Conservation (phyloP, 2,888 invertebrate species). For the Oxyscelio sp. region DNA sequence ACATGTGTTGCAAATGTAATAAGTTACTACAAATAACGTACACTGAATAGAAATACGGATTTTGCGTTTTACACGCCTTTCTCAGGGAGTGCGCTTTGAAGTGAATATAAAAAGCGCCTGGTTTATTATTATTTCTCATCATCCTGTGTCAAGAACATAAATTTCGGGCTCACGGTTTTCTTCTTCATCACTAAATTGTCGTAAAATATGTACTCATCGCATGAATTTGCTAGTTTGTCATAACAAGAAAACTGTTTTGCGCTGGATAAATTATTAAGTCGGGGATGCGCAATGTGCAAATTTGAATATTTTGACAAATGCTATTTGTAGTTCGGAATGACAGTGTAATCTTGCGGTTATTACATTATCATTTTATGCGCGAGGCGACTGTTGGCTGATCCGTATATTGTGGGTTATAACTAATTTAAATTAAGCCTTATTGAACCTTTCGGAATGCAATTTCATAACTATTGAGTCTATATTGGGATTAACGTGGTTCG, state of each 20-base stretch:
- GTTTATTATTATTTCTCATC: constrained; percentile 42
- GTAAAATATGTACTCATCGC: constrained; percentile 51
- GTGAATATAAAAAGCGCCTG: neutral
- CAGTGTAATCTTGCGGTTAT: constrained; percentile 41
- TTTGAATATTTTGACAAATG: constrained; percentile 47
- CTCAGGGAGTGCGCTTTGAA: neutral
- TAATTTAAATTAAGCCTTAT: neutral
- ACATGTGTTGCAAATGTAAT: constrained; percentile 18
- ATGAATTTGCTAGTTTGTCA: constrained; percentile 15
- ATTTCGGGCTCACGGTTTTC: constrained; percentile 21
- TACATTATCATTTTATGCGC: constrained; percentile 28
- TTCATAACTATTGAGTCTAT: too few species aligned
- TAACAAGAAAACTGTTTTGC: constrained; percentile 32
- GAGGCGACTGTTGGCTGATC: neutral
- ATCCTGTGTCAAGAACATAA: constrained; percentile 18
- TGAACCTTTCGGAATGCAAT: too few species aligned
- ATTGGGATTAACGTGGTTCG: too few species aligned
- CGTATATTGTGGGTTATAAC: neutral
- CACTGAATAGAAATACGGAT: constrained; percentile 17
- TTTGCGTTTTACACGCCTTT: neutral
- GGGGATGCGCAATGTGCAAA: constrained; percentile 9
- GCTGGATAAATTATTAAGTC: constrained; percentile 29
- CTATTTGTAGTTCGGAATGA: constrained; percentile 26
- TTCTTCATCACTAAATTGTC: constrained; percentile 46
- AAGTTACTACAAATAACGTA: constrained; percentile 22